Evolutionary conservation across 1,140 invertebrate genomes (phyloP).

Genomic region (Plutomurus gul): DNA sequence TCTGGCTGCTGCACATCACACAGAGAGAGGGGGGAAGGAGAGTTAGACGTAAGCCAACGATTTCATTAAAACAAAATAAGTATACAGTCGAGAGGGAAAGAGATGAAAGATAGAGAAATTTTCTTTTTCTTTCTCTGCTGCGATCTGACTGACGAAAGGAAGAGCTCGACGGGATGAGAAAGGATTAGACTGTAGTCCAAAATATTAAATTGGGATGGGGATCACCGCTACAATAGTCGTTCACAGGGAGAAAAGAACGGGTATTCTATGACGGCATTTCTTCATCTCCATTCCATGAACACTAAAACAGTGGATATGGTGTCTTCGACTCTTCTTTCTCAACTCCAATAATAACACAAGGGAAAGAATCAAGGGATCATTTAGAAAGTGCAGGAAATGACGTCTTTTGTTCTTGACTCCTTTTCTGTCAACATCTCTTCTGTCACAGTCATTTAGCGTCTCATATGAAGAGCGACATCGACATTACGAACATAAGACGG

Average conservation of each 20-base stretch:
- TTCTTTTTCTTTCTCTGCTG: neutral
- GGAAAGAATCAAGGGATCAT: constrained; percentile 26
- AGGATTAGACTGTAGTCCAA: constrained; percentile 7
- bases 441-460: neutral
- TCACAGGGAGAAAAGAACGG: constrained; percentile 8
- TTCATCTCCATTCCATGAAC: neutral
- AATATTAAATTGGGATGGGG: constrained; percentile 27
- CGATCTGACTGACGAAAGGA: neutral
- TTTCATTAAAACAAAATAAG: constrained; percentile 23
- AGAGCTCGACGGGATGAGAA: constrained; percentile 5
- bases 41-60: neutral
- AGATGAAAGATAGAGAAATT: neutral
- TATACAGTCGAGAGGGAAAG: neutral
- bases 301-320: constrained; percentile 5
- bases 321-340: neutral
- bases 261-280: constrained; percentile 22
- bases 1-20: no score
- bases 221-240: constrained; percentile 9
- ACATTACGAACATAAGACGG: neutral
- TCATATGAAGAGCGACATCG: neutral
- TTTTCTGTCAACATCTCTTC: neutral
- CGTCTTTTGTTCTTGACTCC: constrained; percentile 26
- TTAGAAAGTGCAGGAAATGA: constrained; percentile 24
- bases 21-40: neutral
- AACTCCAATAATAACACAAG: constrained; percentile 21